Conservation (phyloP, 2,888 invertebrate species). For the Thymelicus lineola region DNA sequence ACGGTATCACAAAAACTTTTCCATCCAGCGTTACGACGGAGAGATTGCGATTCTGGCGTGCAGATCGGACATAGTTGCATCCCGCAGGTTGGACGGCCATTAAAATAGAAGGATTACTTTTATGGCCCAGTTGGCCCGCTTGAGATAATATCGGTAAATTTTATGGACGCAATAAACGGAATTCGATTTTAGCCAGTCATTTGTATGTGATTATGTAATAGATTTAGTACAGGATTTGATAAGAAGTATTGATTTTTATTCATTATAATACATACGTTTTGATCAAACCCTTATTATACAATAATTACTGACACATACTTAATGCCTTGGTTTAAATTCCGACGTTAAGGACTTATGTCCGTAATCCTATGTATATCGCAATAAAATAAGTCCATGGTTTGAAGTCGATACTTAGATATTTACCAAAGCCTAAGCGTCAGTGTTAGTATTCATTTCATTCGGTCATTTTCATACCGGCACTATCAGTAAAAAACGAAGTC, state of each 20-base stretch:
- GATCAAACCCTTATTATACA: no score
- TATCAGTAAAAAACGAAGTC: no score
- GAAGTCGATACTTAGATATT: no score
- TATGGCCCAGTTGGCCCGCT: slow-evolving; percentile 77
- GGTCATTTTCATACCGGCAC: no score
- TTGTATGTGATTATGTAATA: slow-evolving; percentile 74
- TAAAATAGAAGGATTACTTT: slow-evolving; percentile 83
- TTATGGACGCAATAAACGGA: slow-evolving; percentile 81
- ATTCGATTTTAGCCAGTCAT: slow-evolving; percentile 81
- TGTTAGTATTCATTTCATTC: no score
- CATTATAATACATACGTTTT: no score
- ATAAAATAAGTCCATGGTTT: no score
- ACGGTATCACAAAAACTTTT: slow-evolving; percentile 38
- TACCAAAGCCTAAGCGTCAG: no score
- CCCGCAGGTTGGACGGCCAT: slow-evolving; percentile 78
- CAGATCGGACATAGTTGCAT: slow-evolving; percentile 74
- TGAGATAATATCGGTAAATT: slow-evolving; percentile 83
- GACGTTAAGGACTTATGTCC: no score
- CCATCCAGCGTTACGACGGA: slow-evolving; percentile 22
- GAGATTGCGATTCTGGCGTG: slow-evolving; percentile 33
- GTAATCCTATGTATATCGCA: no score
- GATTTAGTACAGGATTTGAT: slow-evolving; percentile 51
- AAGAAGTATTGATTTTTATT: background rate
- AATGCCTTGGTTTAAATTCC: no score
- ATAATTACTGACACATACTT: no score